Percentiles rank a stretch among this genome's conserved stretches.
Conservation (phyloP, 2,797 vertebrate genomes). For the Mormyrops attenuatus region DNA sequence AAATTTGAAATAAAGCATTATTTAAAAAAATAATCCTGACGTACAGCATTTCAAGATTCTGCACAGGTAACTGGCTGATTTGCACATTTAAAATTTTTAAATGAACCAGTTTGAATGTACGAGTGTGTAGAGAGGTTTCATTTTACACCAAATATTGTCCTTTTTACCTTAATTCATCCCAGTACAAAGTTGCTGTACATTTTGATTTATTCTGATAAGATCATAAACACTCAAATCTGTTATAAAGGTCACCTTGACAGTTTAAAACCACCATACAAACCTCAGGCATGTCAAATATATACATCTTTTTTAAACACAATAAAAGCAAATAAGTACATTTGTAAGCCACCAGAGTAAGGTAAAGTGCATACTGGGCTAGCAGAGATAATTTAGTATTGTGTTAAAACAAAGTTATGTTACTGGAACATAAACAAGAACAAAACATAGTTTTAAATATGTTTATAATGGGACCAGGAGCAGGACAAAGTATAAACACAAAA, state of each 20-base stretch:
- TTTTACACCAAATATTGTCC: neutral
- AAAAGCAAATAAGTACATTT: neutral
- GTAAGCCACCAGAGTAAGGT: neutral
- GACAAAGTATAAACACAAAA: neutral
- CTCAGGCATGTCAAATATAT: neutral
- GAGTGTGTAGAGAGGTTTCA: neutral
- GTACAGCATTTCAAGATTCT: conserved; percentile 11
- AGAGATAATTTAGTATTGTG: neutral
- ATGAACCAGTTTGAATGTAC: neutral
- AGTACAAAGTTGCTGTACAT: conserved; percentile 28
- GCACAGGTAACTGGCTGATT: neutral
- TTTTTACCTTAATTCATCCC: neutral
- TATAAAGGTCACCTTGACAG: neutral
- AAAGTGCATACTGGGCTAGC: neutral
- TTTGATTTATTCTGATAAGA: conserved; percentile 32
- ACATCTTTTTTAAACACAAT: neutral
- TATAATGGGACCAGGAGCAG: neutral
- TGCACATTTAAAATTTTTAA: neutral
- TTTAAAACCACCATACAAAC: conserved; percentile 1
- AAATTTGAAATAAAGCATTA: conserved; percentile 74
- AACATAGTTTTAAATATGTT: neutral
- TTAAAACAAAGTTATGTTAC: neutral
- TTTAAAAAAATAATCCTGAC: conserved; percentile 43
- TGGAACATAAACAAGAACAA: neutral
- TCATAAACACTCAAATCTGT: conserved; percentile 20